These are phyloP conservation scores for Bucorvus abyssinicus DNA, from an alignment of 2,797 vertebrate genomes.

Conservation along the genomic window DNA sequence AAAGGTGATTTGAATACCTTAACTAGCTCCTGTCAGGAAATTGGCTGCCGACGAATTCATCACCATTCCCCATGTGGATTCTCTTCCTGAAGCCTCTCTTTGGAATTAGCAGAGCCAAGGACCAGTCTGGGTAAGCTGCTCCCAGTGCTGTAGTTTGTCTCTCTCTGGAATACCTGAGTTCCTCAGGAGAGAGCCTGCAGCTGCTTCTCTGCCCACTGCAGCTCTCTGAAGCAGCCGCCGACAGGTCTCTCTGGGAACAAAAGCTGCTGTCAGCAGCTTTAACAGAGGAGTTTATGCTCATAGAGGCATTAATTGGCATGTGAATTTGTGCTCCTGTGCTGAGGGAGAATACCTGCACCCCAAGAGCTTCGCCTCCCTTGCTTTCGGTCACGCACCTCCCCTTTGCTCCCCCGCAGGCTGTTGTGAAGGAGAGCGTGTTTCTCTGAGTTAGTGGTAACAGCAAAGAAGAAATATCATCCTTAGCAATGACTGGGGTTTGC, in stretches of 20 bases:
- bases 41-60: background rate
- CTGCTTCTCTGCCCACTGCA: background rate
- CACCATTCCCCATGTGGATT: background rate
- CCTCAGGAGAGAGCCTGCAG: background rate
- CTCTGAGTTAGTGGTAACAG: background rate
- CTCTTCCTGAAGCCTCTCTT: background rate
- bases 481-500: background rate
- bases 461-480: background rate
- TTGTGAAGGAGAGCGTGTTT: background rate
- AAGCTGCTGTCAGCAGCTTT: background rate
- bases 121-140: background rate
- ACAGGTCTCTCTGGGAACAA: background rate
- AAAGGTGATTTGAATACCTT: background rate
- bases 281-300: background rate
- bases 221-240: background rate
- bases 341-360: background rate
- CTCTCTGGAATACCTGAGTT: background rate
- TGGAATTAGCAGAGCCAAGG: background rate
- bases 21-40: background rate
- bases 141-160: background rate
- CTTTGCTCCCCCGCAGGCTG: background rate
- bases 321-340: conserved; percentile 5
- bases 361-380: background rate
- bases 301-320: background rate
- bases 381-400: background rate